These are phyloP conservation scores for Phaethornis superciliosus DNA, from an alignment of 2,113 vertebrate species.

Conservation along the genomic window DNA sequence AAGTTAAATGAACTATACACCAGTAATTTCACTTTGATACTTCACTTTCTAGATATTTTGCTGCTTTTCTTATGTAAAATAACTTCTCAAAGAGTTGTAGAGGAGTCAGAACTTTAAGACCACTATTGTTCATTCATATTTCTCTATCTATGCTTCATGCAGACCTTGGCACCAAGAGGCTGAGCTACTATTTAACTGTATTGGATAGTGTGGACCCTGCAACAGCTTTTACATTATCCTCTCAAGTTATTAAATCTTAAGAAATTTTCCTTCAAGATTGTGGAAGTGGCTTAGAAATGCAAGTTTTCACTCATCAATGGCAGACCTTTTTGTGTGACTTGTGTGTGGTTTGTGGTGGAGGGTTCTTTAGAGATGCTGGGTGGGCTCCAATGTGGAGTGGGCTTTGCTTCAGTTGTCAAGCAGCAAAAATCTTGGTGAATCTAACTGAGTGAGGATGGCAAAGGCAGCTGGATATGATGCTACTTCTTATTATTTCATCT, in stretches of 20 bases:
- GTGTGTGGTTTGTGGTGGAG: accelerated
- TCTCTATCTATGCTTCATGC: neutral
- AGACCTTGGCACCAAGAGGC: neutral
- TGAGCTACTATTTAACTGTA: neutral
- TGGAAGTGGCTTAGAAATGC: neutral
- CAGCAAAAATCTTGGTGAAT: neutral
- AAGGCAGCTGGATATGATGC: neutral
- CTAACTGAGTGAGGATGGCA: neutral
- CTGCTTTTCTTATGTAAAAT: neutral
- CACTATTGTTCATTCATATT: neutral
- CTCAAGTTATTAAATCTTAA: neutral
- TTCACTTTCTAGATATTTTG: neutral
- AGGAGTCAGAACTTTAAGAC: neutral
- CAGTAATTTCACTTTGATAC: neutral
- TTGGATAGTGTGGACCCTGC: neutral
- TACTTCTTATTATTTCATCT: neutral
- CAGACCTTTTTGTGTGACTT: neutral
- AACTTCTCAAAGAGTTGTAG: neutral
- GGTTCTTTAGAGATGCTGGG: neutral
- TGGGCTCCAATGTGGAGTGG: neutral
- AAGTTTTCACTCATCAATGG: neutral
- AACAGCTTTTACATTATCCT: neutral
- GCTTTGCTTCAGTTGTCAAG: neutral
- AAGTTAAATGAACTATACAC: neutral
- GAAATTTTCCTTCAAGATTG: neutral